phyloP scores from a whole-genome alignment of 2,888 invertebrate genomes.

The Sceliomorpha sp. region DNA sequence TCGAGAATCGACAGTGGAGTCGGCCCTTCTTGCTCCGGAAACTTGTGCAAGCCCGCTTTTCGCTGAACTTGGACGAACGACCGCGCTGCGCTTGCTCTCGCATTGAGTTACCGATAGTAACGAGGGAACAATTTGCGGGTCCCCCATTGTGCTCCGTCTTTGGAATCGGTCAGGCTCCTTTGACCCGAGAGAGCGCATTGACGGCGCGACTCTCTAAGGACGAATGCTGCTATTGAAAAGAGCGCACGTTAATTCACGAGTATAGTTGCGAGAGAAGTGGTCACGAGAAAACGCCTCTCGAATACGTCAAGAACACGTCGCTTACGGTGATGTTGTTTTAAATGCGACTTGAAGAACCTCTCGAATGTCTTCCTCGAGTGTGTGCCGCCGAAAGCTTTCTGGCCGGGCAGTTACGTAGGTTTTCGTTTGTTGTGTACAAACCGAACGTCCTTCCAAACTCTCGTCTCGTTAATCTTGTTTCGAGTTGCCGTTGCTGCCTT shows the following conservation, averaged over 20 bases:
- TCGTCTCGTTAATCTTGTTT: slow-evolving; percentile 34
- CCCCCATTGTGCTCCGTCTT: slow-evolving; percentile 58
- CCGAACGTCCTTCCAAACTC: slow-evolving; percentile 1
- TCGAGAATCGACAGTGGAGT: background rate
- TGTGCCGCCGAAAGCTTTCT: slow-evolving; percentile 12
- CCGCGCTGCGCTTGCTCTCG: slow-evolving; percentile 11
- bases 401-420: slow-evolving; percentile 29
- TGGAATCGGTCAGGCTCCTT: slow-evolving; percentile 42
- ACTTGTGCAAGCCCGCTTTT: slow-evolving; percentile 38
- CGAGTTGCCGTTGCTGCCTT: too few species aligned
- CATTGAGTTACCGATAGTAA: slow-evolving; percentile 63
- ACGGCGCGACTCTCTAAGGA: slow-evolving; percentile 50
- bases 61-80: slow-evolving; percentile 41
- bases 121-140: slow-evolving; percentile 63
- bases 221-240: slow-evolving; percentile 47
- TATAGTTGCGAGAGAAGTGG: too few species aligned
- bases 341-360: slow-evolving; percentile 53
- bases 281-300: slow-evolving; percentile 58
- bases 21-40: slow-evolving; percentile 14
- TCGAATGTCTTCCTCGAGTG: slow-evolving; percentile 39
- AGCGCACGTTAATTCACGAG: slow-evolving; percentile 66
- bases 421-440: slow-evolving; percentile 41
- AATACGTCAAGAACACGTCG: slow-evolving; percentile 64
- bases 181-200: slow-evolving; percentile 58
- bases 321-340: slow-evolving; percentile 32